Percentiles rank a stretch among this genome's conserved stretches.
Evolutionary conservation across 2,888 invertebrate genomes (phyloP).

Genomic region (Tetropium fuscum): DNA sequence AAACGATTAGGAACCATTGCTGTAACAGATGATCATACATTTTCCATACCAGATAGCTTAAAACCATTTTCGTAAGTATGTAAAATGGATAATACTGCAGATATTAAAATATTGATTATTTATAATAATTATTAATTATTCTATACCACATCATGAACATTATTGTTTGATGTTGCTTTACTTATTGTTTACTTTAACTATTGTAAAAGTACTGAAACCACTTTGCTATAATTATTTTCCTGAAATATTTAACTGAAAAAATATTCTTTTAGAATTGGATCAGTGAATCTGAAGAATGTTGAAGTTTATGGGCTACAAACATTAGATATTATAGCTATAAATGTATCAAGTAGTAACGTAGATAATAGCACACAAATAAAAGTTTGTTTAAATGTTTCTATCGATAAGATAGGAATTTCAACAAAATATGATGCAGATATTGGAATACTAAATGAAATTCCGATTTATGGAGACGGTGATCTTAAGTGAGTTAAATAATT

Average conservation of each 20-base stretch:
- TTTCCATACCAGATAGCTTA: neutral
- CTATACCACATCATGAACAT: too few species aligned
- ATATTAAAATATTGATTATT: too few species aligned
- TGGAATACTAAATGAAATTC: constrained; percentile 31
- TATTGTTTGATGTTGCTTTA: too few species aligned
- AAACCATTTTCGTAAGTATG: constrained; percentile 14
- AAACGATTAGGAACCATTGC: constrained; percentile 7
- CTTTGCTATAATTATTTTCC: too few species aligned
- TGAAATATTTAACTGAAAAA: too few species aligned
- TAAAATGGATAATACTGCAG: neutral
- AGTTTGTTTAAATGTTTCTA: constrained; percentile 10
- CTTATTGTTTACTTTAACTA: too few species aligned
- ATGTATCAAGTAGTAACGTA: constrained; percentile 10
- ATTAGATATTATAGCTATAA: neutral
- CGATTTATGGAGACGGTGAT: constrained; percentile 40
- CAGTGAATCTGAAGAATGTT: neutral
- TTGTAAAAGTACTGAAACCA: too few species aligned
- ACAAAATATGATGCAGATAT: constrained; percentile 35
- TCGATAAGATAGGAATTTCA: constrained; percentile 17
- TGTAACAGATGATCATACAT: neutral
- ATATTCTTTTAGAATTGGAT: constrained; percentile 10
- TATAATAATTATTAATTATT: too few species aligned
- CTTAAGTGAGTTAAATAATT: constrained; percentile 25
- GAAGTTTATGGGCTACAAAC: constrained; percentile 2
- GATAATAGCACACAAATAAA: neutral